Evolutionary conservation across 2,888 invertebrate genomes (phyloP).

Genomic region (Antheraea yamamai): DNA sequence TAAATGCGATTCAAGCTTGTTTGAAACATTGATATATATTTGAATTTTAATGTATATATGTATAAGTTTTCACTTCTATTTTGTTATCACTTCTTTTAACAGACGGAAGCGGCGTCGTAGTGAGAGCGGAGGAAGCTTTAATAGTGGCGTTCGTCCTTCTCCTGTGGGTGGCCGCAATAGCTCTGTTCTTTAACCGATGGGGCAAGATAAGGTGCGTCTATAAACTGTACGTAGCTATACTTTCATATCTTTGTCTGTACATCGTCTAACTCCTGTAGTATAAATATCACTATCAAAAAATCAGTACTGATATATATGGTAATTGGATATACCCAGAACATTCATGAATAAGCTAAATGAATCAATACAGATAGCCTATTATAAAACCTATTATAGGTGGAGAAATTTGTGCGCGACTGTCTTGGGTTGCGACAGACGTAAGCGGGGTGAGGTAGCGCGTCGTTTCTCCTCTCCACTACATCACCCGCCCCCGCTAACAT

Average conservation of each 20-base stretch:
- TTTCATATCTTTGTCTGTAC: constrained; percentile 21
- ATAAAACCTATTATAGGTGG: no score
- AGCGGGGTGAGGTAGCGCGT: no score
- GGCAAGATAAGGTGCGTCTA: constrained; percentile 90
- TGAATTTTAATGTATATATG: no score
- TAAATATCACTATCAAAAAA: neutral
- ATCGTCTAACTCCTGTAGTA: neutral
- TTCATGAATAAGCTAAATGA: no score
- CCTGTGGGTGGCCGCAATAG: constrained; percentile 94
- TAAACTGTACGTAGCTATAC: constrained; percentile 75
- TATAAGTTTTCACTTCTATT: no score
- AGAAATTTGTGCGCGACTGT: no score
- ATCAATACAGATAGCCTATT: no score
- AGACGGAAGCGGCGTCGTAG: constrained; percentile 86
- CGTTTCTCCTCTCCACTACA: no score
- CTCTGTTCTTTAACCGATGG: constrained; percentile 96
- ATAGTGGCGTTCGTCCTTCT: constrained; percentile 92
- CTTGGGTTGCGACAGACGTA: no score
- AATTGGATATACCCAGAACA: neutral
- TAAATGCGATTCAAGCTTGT: no score
- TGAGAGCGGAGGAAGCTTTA: constrained; percentile 92
- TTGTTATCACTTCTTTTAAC: constrained; percentile 23
- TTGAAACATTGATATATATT: no score
- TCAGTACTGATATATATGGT: neutral
- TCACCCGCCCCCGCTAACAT: no score